phyloP scores from a whole-genome alignment of 1,140 invertebrate genomes.

The Drosophila novamexicana region DNA sequence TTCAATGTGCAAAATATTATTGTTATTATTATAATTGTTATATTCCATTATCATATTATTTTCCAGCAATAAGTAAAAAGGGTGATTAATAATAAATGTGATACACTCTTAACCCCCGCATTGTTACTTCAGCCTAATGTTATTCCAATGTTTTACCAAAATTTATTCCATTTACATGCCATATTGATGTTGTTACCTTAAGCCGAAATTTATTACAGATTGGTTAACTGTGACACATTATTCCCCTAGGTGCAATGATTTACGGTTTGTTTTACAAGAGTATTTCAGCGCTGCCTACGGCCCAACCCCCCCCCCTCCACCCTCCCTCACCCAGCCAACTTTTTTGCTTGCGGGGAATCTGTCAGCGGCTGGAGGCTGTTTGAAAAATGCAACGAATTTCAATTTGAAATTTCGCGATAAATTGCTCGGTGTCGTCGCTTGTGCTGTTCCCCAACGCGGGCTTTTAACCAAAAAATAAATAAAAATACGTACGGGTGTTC shows the following conservation, averaged over 20 bases:
- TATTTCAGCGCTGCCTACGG: background rate
- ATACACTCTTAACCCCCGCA: no score
- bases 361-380: slow-evolving; percentile 28
- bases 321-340: background rate
- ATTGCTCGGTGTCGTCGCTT: slow-evolving; percentile 17
- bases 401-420: slow-evolving; percentile 59
- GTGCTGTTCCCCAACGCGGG: no score
- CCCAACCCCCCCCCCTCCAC: rapidly evolving
- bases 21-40: no score
- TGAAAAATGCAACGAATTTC: slow-evolving; percentile 42
- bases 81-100: background rate
- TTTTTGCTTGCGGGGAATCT: slow-evolving; percentile 22
- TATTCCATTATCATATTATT: no score
- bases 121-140: no score
- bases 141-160: background rate
- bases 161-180: background rate
- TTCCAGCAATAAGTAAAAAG: background rate
- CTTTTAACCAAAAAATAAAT: background rate
- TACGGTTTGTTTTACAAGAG: slow-evolving; percentile 35
- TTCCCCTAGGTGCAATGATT: slow-evolving; percentile 34
- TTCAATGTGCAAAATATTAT: no score
- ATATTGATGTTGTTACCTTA: slow-evolving; percentile 7
- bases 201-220: slow-evolving; percentile 60
- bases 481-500: background rate
- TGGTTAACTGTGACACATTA: slow-evolving; percentile 58